A percentile compares a stretch with the other conserved stretches of the same genome.
phyloP scores from a whole-genome alignment of 1,140 invertebrate genomes.

The Pygmarrhopalites habei region DNA sequence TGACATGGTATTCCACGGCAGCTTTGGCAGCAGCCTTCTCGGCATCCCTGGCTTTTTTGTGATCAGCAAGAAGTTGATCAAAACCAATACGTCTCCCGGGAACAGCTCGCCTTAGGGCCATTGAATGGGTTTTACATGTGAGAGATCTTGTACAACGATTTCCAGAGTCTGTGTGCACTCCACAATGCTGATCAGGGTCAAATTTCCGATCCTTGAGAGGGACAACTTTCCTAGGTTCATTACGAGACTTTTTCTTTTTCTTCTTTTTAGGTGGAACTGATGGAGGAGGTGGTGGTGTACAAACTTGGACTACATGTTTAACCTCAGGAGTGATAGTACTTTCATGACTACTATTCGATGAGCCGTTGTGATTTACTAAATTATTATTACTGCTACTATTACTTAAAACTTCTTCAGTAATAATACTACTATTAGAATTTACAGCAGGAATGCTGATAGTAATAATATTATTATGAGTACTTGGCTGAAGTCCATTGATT shows the following conservation, averaged over 20 bases:
- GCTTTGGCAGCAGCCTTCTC: constrained; percentile 14
- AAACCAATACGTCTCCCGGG: constrained; percentile 65
- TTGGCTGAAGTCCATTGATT: too few relatives aligned
- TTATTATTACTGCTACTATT: neutral
- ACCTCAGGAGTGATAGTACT: too few relatives aligned
- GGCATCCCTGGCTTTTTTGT: constrained; percentile 57
- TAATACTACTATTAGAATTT: too few relatives aligned
- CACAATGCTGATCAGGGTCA: constrained; percentile 73
- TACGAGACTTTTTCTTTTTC: constrained; percentile 26
- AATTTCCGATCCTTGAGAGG: constrained; percentile 65
- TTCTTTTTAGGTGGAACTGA: constrained; percentile 19
- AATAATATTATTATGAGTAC: too few relatives aligned
- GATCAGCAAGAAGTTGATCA: constrained; percentile 68
- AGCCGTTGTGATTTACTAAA: neutral
- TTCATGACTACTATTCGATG: neutral
- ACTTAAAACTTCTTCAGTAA: too few relatives aligned
- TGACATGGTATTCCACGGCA: neutral
- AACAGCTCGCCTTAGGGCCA: constrained; percentile 65
- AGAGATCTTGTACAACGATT: constrained; percentile 66
- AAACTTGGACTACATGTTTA: too few relatives aligned
- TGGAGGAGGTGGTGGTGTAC: too few relatives aligned
- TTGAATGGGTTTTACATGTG: constrained; percentile 74
- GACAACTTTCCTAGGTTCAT: constrained; percentile 28
- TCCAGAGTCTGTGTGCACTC: constrained; percentile 61
- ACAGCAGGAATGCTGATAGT: too few relatives aligned